A percentile compares a stretch with the other conserved stretches of the same genome.
These are phyloP conservation scores for Lampris incognitus DNA, from an alignment of 2,113 vertebrate species.

Conservation along the genomic window DNA sequence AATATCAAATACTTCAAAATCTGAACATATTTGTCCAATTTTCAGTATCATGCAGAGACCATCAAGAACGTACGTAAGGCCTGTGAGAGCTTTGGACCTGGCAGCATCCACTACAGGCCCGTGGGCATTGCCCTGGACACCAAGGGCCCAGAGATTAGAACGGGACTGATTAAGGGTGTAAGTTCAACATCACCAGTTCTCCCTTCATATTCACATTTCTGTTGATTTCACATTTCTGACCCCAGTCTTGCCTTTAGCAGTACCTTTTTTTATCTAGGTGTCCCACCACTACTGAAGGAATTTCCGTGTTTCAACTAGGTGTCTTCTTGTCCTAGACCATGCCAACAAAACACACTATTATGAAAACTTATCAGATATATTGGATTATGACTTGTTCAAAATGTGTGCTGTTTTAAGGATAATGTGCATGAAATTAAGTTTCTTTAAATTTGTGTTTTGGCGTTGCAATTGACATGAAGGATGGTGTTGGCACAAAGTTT, in stretches of 20 bases:
- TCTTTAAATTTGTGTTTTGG: neutral
- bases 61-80: constrained; percentile 95
- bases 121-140: constrained; percentile 96
- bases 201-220: neutral
- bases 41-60: constrained; percentile 91
- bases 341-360: neutral
- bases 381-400: neutral
- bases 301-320: neutral
- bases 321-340: neutral
- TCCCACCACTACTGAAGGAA: neutral
- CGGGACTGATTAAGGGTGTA: constrained; percentile 96
- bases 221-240: neutral
- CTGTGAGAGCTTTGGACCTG: constrained; percentile 92
- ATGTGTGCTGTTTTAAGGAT: neutral
- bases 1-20: neutral
- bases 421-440: neutral
- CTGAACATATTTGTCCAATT: neutral
- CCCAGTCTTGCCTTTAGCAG: neutral
- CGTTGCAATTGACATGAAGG: too few relatives aligned
- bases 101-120: constrained; percentile 94
- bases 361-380: neutral
- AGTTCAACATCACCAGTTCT: constrained; percentile 52
- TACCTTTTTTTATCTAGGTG: neutral
- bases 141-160: constrained; percentile 98
- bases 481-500: too few relatives aligned